Evolutionary conservation across 2,797 vertebrate species (phyloP).

Genomic region (Acanthopagrus latus): DNA sequence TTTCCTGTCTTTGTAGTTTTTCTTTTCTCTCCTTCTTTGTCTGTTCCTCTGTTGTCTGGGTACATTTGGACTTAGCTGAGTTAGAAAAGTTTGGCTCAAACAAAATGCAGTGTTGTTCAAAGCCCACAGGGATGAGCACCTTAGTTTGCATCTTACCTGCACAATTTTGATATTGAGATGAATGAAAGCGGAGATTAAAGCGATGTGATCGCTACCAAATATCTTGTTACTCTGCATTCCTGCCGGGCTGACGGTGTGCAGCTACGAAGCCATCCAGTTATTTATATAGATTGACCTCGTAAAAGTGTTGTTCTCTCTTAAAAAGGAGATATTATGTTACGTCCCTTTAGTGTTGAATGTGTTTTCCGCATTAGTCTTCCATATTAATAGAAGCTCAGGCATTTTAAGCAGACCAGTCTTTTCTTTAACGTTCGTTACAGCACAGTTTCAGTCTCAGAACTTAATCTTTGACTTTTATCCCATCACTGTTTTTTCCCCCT

Average conservation of each 20-base stretch:
- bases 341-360: not conserved
- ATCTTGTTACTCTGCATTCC: not conserved
- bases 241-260: not conserved
- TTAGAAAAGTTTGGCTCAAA: constrained; percentile 74
- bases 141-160: constrained; percentile 62
- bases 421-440: not conserved
- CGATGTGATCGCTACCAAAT: constrained; percentile 7
- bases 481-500: not conserved
- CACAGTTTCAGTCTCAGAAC: not conserved
- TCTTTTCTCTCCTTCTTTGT: constrained; percentile 73
- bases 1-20: constrained; percentile 77
- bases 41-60: constrained; percentile 72
- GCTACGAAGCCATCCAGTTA: not conserved
- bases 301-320: not conserved
- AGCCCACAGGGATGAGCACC: constrained; percentile 27
- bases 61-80: constrained; percentile 71
- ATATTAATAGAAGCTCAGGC: not conserved
- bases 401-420: not conserved
- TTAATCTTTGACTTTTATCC: not conserved
- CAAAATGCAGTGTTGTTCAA: constrained; percentile 53
- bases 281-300: not conserved
- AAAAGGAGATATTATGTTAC: not conserved
- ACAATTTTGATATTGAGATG: constrained; percentile 12
- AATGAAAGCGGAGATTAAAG: constrained; percentile 39
- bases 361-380: not conserved